Percentiles rank a stretch among this genome's conserved stretches.
These are phyloP conservation scores for Leptopilina syphax DNA, from an alignment of 2,888 invertebrate species.

Conservation along the genomic window DNA sequence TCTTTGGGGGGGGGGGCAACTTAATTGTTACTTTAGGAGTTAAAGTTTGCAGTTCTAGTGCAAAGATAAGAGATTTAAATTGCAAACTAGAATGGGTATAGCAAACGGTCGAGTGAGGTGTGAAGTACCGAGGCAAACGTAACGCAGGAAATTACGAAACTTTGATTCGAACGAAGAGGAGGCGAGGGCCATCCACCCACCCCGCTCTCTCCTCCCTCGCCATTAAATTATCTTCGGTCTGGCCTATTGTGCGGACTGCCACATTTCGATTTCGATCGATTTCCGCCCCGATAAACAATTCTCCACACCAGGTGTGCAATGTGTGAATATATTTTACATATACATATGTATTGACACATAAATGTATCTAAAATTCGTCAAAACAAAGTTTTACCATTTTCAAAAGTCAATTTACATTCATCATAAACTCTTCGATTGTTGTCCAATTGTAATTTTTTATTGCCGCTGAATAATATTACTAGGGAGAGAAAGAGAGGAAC, in stretches of 20 bases:
- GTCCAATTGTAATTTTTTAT: not conserved
- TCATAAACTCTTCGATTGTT: slow-evolving; percentile 7
- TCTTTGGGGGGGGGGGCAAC: not conserved
- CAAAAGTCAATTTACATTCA: slow-evolving; percentile 4
- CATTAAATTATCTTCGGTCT: slow-evolving; percentile 49
- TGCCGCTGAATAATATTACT: too few species aligned
- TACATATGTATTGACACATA: too few species aligned
- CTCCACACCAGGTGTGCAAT: slow-evolving; percentile 27
- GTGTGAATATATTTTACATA: not conserved
- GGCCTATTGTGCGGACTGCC: slow-evolving; percentile 43
- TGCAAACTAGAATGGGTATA: slow-evolving; percentile 13
- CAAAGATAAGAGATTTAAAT: slow-evolving; percentile 31
- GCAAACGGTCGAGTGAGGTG: slow-evolving; percentile 11
- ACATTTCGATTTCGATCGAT: slow-evolving; percentile 51
- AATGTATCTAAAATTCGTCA: not conserved
- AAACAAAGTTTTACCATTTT: slow-evolving; percentile 6
- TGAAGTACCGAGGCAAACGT: slow-evolving; percentile 44
- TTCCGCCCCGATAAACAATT: slow-evolving; percentile 48
- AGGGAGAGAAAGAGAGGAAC: too few species aligned
- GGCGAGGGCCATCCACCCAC: slow-evolving; percentile 41
- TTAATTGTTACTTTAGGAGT: slow-evolving; percentile 7
- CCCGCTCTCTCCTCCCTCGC: not conserved
- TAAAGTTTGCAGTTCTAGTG: slow-evolving; percentile 15
- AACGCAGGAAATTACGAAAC: slow-evolving; percentile 64
- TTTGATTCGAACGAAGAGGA: slow-evolving; percentile 53